Base-by-base conservation (phyloP, 2,888 invertebrate genomes). In the Anoncus sp. region DNA sequence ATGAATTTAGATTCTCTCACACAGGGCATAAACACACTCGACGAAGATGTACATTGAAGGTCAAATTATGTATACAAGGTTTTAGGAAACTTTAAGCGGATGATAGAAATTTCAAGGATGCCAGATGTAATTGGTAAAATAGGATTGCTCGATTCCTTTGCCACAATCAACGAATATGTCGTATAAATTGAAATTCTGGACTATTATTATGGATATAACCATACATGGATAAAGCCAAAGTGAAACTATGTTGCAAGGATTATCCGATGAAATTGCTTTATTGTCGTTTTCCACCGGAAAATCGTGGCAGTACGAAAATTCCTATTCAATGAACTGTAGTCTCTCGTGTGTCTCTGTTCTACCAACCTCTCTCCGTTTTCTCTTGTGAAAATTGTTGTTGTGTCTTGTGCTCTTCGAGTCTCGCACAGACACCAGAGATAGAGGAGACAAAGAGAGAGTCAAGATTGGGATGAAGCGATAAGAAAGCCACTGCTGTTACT, bases 401-500 rank as follows among this genome's bases (percentile, higher is more conserved):
- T 27, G 24, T 67, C 18, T 31, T 35, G n/a, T 35, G 16, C 66
- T 35, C 24, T 55, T 35, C 12, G 59, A 38, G 75, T 43, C 43
- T 59, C 43, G 49, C 20, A 27, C 43, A 24, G 31, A 57, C 18
- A 47, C 35, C 65, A 51, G 31, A 57, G 45, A 51, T 38, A 18
- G n/a, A 20, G 43, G n/a, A n/a, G n/a, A n/a, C n/a, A n/a, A n/a
- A 20, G 62, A 22, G 35, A 49, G 43, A 38, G 27, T 71, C 43
- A 72, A 80, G 83, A 82, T 84, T 80, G 79, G 78, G 63, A 59
- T 51, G 66, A 75, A 55, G 57, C 77, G 85, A 85, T 84, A 84
- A 86, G 82, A 79, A 80, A 79, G 80, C 76, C 76, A n/a, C n/a
- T n/a, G n/a, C n/a, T 79, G 81, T 85, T 80, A 78, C 81, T 85